Percentiles rank a stretch among this genome's conserved stretches.
Evolutionary conservation across 2,113 vertebrate species (phyloP).

Genomic region (Gallinago undulata): DNA sequence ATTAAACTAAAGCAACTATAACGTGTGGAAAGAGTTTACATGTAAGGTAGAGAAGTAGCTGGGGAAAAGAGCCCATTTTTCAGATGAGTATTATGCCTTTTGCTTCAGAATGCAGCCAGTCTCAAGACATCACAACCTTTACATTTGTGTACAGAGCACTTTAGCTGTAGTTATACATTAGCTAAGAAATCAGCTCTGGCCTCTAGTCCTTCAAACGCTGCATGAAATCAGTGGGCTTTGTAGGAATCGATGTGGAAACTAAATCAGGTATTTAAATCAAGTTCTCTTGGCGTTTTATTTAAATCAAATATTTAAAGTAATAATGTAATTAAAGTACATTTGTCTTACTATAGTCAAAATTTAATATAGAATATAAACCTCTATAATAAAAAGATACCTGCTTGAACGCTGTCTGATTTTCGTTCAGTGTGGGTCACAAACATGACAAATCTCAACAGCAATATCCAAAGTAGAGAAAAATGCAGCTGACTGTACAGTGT

Average conservation of each 20-base stretch:
- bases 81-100: not conserved
- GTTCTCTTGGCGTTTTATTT: not conserved
- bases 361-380: not conserved
- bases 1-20: not conserved
- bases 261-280: not conserved
- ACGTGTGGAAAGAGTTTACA: not conserved
- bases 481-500: not conserved
- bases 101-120: not conserved
- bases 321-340: not conserved
- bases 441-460: not conserved
- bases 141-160: not conserved
- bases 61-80: not conserved
- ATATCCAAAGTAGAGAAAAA: not conserved
- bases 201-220: not conserved
- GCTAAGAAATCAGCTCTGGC: not conserved
- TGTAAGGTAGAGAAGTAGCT: not conserved
- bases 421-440: not conserved
- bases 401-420: not conserved
- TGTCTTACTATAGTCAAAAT: not conserved
- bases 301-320: not conserved
- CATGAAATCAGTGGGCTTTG: not conserved
- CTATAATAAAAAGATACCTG: not conserved
- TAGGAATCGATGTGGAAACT: not conserved
- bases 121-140: not conserved
- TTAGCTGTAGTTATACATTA: not conserved